Evolutionary conservation across 2,888 invertebrate species (phyloP), one percentile per base, ranked within the genome.

Genomic region (Cephus nigrinus): DNA sequence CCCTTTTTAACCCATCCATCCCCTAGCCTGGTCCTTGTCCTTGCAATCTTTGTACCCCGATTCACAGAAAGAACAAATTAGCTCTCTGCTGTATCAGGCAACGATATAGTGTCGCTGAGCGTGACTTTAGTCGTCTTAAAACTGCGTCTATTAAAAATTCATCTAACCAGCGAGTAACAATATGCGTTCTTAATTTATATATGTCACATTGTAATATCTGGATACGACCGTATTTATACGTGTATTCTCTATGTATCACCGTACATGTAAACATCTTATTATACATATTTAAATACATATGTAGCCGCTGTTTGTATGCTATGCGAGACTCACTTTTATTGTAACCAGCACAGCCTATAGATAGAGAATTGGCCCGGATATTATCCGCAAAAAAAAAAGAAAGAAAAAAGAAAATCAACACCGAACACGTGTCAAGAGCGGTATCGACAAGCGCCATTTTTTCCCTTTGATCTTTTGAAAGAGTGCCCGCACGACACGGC

Each of bases 251-350:
- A 40, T 71, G 71, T 71, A 71, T 71, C 71, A 71, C 5, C 32
- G 32, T 71, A 32, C 15, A n/a, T 71, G 71, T 71, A 71, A 32
- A 71, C 71, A 23, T 71, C 12, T 71, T 71, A 69, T 69, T 31
- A 71, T 71, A 15, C 40, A 40, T 40, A 40, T 40, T 40, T 40
- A 40, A 40, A 40, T 40, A 40, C 15, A 40, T 71, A 71, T 12
- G 31, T 31, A 11, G 71, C 40, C 40, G 31, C 71, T 31, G 71
- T 71, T 71, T 71, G 30, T 71, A 32, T n/a, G 71, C 71, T 32
- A 32, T 32, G 40, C 40, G 40, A 40, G 40, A 72, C 72, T n/a
- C 40, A 76, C 36, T 68, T 75, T 73, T n/a, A 73, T 73, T 33
- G n/a, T 73, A 73, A 73, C 73, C 73, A 30, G 34, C 23, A 73